Percentiles rank a stretch among this genome's conserved stretches.
phyloP scores from a whole-genome alignment of 1,140 invertebrate genomes.

The Cephus cinctus region DNA sequence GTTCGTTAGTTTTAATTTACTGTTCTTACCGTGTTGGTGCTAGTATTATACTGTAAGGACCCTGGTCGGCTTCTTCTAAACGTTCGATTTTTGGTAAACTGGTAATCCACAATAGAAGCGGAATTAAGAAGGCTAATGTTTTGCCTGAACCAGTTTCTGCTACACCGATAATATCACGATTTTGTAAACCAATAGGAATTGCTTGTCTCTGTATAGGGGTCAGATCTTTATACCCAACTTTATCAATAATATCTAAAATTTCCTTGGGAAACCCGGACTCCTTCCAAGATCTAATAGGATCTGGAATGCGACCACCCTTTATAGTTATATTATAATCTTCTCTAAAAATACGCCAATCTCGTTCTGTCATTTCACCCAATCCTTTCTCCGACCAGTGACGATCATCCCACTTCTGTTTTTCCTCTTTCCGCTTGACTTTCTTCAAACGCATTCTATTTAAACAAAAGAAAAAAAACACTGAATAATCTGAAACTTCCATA shows the following conservation, averaged over 20 bases:
- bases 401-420: slow-evolving; percentile 99
- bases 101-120: slow-evolving; percentile 97
- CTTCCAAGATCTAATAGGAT: slow-evolving; percentile 93
- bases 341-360: slow-evolving; percentile 99
- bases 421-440: slow-evolving; percentile 93
- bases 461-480: slow-evolving; percentile 19
- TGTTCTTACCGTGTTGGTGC: slow-evolving; percentile 83
- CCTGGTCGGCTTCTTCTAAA: slow-evolving; percentile 88
- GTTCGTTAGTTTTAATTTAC: background rate
- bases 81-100: slow-evolving; percentile 94
- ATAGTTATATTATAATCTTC: slow-evolving; percentile 99
- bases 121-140: slow-evolving; percentile 97
- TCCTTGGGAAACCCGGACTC: slow-evolving; percentile 91
- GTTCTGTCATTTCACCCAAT: slow-evolving; percentile 93
- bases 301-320: slow-evolving; percentile 96
- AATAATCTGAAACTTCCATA: slow-evolving; percentile 8
- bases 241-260: slow-evolving; percentile 92
- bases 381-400: slow-evolving; percentile 98
- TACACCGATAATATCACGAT: slow-evolving; percentile 98
- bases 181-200: slow-evolving; percentile 98
- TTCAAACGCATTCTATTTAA: slow-evolving; percentile 75
- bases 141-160: slow-evolving; percentile 99
- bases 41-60: slow-evolving; percentile 99
- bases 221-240: slow-evolving; percentile 96
- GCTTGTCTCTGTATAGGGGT: slow-evolving; percentile 99